Base-by-base conservation (phyloP, 2,888 invertebrate genomes). In the Andricus curvator region DNA sequence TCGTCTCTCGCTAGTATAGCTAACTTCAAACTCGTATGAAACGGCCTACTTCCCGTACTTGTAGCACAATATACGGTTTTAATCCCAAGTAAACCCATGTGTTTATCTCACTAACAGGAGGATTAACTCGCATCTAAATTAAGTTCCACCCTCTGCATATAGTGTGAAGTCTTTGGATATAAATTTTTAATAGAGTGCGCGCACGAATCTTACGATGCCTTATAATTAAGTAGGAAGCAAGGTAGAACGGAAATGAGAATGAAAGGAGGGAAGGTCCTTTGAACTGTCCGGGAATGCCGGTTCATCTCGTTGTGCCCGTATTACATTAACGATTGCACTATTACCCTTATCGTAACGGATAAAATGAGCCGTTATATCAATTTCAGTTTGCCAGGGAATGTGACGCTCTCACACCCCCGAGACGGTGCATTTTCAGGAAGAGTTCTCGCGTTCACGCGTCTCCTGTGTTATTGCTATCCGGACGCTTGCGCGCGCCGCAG, bases 401-500 rank as follows among this genome's bases (percentile, higher is more conserved):
- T 33, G 74, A 74, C 74, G 44, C 48, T 80, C 78, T 70, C 77
- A 78, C 79, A 83, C 79, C 77, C 81, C 78, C 81, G 79, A 80
- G 80, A 82, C 81, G 81, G 80, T 77, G 81, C 79, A 82, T 81
- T 78, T 66, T 78, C 80, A 79, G 74, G 79, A 81, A 81, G 81
- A 78, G 65, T 84, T 81, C 64, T 81, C 74, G 81, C 79, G 25
- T 82, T 80, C 74, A 74, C 56, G 56, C 74, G 6, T 33, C 33
- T 74, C 29, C 77, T 62, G 77, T 78, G 78, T 81, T 82, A 81
- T 74, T 56, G n/a, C 56, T 74, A 29, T 78, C 48, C 56, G 80
- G 82, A 84, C 84, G 84, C 83, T 81, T 83, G 83, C 84, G 83
- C 84, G 82, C 82, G 80, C 80, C 66, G 60, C 70, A 81, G 80